Base-by-base conservation (phyloP, 2,888 invertebrate species). In the Strigamia maritima region DNA sequence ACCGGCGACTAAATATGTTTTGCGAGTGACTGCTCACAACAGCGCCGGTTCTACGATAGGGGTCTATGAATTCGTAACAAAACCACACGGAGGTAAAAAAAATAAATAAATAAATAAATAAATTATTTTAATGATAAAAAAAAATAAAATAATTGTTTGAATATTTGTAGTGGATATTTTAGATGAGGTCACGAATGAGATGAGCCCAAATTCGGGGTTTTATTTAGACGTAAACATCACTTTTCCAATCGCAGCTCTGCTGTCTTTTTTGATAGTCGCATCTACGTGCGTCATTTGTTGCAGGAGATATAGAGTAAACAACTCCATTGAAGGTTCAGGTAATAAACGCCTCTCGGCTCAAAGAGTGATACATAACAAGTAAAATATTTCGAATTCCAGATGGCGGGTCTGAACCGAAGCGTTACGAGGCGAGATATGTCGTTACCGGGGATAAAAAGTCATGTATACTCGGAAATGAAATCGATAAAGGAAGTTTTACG, bases 401-500 rank as follows among this genome's bases (percentile, higher is more conserved):
- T 16, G 28, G 28, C 28, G 28, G 70, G 2, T 26, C 70, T 1
- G 70, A 78, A 35, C 78, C 78, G 28, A 81, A 78, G 70, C 80
- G 75, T 22, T 81, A 76, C 54, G 81, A 81, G 24, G 81, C 81
- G 22, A 80, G 79, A 22, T 81, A 80, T n/a, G 70, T 80, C 4
- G 31, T 76, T 0, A 38, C 65, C 22, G 78, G 49, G 14, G 79
- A 79, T 28, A 76, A 60, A 28, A 70, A 74, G 31, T 79, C 80
- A n/a, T 77, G 38, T 8, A 79, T 76, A 54, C 49, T 70, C 35
- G 19, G 65, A 14, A 70, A 54, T 54, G 81, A 80, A n/a, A 74
- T 81, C 26, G 81, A 81, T 44, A 81, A 81, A 77, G 81, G 81
- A 26, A 81, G 77, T 26, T 80, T 80, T 75, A 75, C 80, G 19